These are phyloP conservation scores for Leistus spinibarbis DNA, from an alignment of 2,888 invertebrate genomes.

Conservation along the genomic window DNA sequence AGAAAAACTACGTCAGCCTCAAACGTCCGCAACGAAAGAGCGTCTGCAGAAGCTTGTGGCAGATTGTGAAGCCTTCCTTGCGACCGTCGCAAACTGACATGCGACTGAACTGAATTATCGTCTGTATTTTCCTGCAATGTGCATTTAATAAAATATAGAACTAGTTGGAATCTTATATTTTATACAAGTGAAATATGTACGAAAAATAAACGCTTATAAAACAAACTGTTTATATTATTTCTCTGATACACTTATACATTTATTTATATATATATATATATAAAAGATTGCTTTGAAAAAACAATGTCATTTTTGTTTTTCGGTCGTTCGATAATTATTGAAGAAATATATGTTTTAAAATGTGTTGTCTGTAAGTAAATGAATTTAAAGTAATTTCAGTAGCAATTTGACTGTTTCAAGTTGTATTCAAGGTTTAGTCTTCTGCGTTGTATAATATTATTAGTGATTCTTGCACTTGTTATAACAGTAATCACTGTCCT, in stretches of 20 bases:
- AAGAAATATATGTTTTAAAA: background rate
- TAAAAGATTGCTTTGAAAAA: background rate
- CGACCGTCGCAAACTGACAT: constrained; percentile 39
- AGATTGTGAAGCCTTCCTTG: constrained; percentile 62
- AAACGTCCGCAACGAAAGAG: constrained; percentile 77
- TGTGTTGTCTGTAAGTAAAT: background rate
- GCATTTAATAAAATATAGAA: no score
- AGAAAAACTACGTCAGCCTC: constrained; percentile 60
- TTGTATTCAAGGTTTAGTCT: background rate
- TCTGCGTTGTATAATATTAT: background rate
- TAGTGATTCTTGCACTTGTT: background rate
- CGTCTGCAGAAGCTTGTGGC: constrained; percentile 72
- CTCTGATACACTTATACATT: background rate
- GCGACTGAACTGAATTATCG: background rate
- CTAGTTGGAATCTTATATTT: no score
- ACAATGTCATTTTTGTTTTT: background rate
- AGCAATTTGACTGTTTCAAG: no score
- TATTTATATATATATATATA: background rate
- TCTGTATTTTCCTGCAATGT: background rate
- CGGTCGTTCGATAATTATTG: background rate
- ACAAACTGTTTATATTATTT: background rate
- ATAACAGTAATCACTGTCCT: background rate
- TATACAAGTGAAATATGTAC: no score
- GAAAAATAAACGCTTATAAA: no score
- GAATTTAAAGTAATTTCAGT: background rate